A percentile compares a stretch with the other conserved stretches of the same genome.
Conservation (phyloP, 2,113 vertebrate genomes). For the Labeo rohita region DNA sequence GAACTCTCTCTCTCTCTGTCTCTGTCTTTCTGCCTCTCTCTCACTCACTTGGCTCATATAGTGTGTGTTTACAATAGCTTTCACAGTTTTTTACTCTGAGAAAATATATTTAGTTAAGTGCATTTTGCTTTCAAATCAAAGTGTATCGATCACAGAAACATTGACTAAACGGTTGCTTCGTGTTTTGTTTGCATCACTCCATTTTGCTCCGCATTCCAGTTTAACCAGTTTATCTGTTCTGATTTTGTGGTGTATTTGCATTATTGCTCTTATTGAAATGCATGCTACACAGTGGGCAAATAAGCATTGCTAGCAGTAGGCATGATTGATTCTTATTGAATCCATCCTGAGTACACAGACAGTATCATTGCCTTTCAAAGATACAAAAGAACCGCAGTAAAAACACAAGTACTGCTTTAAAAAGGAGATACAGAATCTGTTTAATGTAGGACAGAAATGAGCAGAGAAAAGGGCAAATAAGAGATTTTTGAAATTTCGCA, state of each 20-base stretch:
- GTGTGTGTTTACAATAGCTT: not conserved
- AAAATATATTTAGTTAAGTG: constrained; percentile 6
- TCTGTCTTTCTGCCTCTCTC: not conserved
- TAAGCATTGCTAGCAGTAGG: not conserved
- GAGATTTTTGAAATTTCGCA: not conserved
- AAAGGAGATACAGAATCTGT: not conserved
- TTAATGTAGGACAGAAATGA: not conserved
- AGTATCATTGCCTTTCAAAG: not conserved
- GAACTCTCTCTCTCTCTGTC: not conserved
- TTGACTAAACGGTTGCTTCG: not conserved
- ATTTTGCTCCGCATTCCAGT: not conserved
- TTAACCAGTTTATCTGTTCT: not conserved
- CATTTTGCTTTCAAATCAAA: not conserved
- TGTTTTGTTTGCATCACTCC: not conserved
- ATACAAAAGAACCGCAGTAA: not conserved
- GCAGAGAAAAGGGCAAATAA: not conserved
- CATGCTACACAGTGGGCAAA: not conserved
- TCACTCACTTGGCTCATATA: not conserved
- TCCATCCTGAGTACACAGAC: not conserved
- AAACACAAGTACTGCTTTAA: constrained; percentile 3
- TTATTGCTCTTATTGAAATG: not conserved
- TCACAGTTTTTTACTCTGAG: not conserved
- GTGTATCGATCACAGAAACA: not conserved
- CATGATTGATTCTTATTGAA: not conserved
- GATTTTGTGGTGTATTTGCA: not conserved